These are phyloP conservation scores for Melanostigma gelatinosum DNA, from an alignment of 2,113 vertebrate species.

Conservation along the genomic window DNA sequence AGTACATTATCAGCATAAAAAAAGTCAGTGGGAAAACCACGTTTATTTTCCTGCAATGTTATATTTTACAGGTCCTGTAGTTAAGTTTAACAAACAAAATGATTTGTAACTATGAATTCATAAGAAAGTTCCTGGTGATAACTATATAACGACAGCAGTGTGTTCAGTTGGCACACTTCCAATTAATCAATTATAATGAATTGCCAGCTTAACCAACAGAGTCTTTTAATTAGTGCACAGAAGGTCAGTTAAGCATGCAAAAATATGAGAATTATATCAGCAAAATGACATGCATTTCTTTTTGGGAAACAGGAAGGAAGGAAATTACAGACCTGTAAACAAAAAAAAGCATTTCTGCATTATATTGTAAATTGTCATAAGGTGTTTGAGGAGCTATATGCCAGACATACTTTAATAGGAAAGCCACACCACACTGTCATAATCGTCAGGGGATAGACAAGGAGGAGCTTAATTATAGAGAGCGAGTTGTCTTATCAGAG, in stretches of 20 bases:
- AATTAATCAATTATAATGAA: not conserved
- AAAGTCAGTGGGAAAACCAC: not conserved
- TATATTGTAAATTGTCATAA: not conserved
- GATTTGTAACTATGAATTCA: constrained; percentile 1
- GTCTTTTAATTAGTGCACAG: not conserved
- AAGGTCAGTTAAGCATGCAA: not conserved
- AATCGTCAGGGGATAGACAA: constrained; percentile 55
- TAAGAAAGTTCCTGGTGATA: not conserved
- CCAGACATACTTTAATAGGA: constrained; percentile 10
- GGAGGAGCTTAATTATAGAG: constrained; percentile 51
- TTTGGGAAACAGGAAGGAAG: not conserved
- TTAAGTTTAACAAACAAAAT: not conserved
- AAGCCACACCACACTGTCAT: not conserved
- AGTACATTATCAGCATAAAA: constrained; percentile 7
- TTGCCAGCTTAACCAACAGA: not conserved
- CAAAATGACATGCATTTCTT: not conserved
- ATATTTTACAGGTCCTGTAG: not conserved
- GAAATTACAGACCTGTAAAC: not conserved
- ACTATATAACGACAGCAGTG: not conserved
- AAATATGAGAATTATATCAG: not conserved
- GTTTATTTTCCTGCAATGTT: constrained; percentile 1
- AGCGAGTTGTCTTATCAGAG: constrained; percentile 47
- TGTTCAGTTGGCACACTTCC: not conserved
- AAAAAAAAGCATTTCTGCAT: not conserved
- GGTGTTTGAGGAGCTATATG: constrained; percentile 22